Base-by-base conservation (phyloP, 2,797 vertebrate genomes). In the Pseudopleuronectes americanus region DNA sequence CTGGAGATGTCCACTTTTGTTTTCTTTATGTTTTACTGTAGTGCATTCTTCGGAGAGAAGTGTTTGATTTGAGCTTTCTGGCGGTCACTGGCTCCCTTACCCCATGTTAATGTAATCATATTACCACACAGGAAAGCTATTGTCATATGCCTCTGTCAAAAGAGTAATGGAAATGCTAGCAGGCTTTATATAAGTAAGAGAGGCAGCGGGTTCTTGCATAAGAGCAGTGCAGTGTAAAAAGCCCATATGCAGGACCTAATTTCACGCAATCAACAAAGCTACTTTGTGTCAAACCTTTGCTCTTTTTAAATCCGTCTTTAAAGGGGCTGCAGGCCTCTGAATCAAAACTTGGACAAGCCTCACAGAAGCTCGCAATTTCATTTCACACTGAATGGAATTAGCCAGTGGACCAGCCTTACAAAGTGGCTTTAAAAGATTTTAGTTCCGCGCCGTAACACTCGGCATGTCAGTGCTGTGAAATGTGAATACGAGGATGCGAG, bases 261-360 rank as follows among this genome's bases (percentile, higher is more conserved):
- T 90, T 93, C 86, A 92, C 79, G 78, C 80, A 86, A 89, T 91
- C 87, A 92, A 90, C 90, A 93, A 92, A 89, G 87, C 89, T 81
- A 89, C 85, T 92, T 89, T 87, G 76, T 91, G 87, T 86, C 84
- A 87, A 83, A 80, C 79, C 84, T 89, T 87, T 90, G 71, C 86
- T 84, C 79, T 86, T 77, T 84, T 87, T 87, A 87, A 90, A 91
- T 89, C 87, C 87, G 74, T 63, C 78, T 89, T 88, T 88, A 74
- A 83, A 80, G 81, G 75, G 90, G 87, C 91, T 82, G 74, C 84
- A 70, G 86, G 89, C 88, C 76, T 85, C 62, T 16, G 64, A 87
- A 82, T 89, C 87, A 75, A 87, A 77, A 71, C 83, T 85, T 82
- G 87, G 87, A 90, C 85, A 81, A 86, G 84, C 81, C 81, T 88